phyloP scores from a whole-genome alignment of 92 coral and sea anemone genomes.

The Phenganax stokvisi region DNA sequence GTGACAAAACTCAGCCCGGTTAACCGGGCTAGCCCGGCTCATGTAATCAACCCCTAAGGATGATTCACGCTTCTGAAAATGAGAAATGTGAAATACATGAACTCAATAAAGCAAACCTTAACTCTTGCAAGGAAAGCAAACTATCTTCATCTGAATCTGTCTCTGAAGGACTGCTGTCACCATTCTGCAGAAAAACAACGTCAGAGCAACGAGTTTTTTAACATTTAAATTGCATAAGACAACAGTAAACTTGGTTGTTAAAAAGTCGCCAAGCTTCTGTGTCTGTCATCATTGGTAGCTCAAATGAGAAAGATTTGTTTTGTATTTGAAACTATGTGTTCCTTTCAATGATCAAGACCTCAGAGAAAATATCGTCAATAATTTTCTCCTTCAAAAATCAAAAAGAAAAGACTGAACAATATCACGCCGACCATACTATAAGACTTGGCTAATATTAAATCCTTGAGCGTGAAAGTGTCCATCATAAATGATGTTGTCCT shows the following conservation, averaged over 20 bases:
- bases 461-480: neutral
- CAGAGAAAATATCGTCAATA: no score
- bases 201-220: neutral
- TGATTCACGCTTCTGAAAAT: neutral
- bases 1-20: no score
- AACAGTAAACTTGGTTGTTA: neutral
- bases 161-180: constrained; percentile 43
- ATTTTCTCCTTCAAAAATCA: no score
- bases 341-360: no score
- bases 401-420: no score
- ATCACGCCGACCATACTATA: no score
- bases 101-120: constrained; percentile 49
- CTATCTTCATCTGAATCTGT: constrained; percentile 79
- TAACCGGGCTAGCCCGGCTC: no score
- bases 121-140: constrained; percentile 78
- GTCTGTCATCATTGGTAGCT: no score
- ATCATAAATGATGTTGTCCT: neutral
- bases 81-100: neutral
- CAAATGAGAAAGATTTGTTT: no score
- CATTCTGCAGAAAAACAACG: constrained; percentile 14
- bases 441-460: no score
- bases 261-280: neutral
- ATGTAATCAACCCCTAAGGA: neutral
- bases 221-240: neutral
- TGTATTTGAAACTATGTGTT: no score